Evolutionary conservation across 2,797 vertebrate species (phyloP).

Genomic region (Lophius americanus): DNA sequence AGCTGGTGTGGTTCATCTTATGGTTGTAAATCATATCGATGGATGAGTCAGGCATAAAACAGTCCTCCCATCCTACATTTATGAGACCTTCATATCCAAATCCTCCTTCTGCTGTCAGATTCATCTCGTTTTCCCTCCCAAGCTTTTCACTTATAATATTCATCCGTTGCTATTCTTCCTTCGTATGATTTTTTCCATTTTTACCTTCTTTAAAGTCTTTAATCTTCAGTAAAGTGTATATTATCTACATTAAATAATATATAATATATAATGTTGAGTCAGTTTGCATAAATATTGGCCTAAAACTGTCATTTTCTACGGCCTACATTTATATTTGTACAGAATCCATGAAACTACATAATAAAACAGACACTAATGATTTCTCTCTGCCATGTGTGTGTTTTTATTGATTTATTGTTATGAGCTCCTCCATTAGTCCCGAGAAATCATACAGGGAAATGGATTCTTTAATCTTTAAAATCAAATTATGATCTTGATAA

Average conservation of each 20-base stretch:
- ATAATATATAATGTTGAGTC: background rate
- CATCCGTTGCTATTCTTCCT: background rate
- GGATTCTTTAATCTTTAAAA: conserved; percentile 44
- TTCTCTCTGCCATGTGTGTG: background rate
- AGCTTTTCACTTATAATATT: conserved; percentile 19
- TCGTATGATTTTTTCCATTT: background rate
- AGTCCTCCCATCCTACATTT: conserved; percentile 43
- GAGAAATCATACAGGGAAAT: conserved; percentile 20
- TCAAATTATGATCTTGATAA: conserved; percentile 40
- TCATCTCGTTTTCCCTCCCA: conserved; percentile 11
- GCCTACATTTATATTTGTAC: background rate
- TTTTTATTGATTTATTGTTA: conserved; percentile 18
- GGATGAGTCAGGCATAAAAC: conserved; percentile 36
- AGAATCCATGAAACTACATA: background rate
- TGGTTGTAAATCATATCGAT: conserved; percentile 21
- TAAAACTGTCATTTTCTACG: background rate
- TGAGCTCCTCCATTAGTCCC: conserved; percentile 38
- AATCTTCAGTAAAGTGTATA: background rate
- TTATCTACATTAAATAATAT: no score
- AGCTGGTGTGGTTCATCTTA: conserved; percentile 11
- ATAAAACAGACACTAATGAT: conserved; percentile 13
- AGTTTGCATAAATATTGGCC: background rate
- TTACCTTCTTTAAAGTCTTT: background rate
- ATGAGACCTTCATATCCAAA: conserved; percentile 29
- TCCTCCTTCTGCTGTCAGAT: conserved; percentile 1